Evolutionary conservation across 2,113 vertebrate genomes (phyloP), one percentile per base, ranked within the genome.

Genomic region (Planiliza haematocheilus): DNA sequence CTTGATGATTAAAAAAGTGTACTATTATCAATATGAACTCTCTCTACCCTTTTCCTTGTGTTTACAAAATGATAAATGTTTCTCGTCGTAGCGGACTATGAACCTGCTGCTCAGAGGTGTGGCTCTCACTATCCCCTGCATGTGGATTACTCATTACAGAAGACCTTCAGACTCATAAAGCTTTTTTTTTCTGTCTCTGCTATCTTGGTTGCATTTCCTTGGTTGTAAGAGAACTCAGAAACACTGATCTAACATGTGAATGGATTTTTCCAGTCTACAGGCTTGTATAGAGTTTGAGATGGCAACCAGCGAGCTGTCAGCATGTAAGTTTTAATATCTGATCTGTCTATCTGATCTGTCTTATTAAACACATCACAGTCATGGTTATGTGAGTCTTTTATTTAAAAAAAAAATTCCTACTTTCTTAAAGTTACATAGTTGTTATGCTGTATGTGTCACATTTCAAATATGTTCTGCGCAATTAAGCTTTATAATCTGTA

Each of bases 151-250:
- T 74, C 69, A 84, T 83, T 77, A 70, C 48, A 70, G 43, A 30
- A 43, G 50, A 90, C 87, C 91, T 91, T 91, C 60, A 86, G 89
- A 88, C 91, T 86, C 89, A 88, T 85, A 70, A 76, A 83, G 13
- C 10, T 14, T 30, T 30, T 5, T 30, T 30, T 30, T 30, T 30
- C 24, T 30, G 24, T 30, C n/a, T 64, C 48, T 49, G 8, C 30
- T 5, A 7, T 24, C 18, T 30, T 30, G 24, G 24, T 30, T 30
- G 24, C 5, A 30, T 30, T n/a, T n/a, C n/a, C n/a, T n/a, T 30
- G 58, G 18, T n/a, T 21, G 4, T 6, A 10, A 5, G n/a, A 43
- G 0, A 55, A 48, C 24, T 0, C 14, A 2, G 13, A 43, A 57
- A 57, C 7, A 41, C 2, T 2, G 37, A 77, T 14, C 5, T 0